Evolutionary conservation across 2,888 invertebrate species (phyloP).

Genomic region (Helicoverpa assulta): DNA sequence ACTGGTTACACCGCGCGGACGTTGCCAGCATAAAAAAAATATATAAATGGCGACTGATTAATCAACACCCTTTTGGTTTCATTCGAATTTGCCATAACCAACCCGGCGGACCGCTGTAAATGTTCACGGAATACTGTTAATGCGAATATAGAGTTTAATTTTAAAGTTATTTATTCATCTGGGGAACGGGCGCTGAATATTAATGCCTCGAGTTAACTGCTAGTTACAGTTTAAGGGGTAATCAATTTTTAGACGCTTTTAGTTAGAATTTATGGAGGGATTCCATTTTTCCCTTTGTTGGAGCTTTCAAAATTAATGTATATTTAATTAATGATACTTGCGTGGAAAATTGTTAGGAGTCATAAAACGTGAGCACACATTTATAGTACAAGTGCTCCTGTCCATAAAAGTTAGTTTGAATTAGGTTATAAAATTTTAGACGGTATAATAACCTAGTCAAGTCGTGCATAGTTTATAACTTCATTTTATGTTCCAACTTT

Average conservation of each 20-base stretch:
- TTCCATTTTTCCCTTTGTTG: constrained; percentile 1
- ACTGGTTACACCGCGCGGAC: constrained; percentile 49
- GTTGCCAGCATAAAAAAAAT: constrained; percentile 53
- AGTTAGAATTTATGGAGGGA: constrained; percentile 3
- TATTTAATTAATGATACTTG: constrained; percentile 3
- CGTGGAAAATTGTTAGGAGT: neutral
- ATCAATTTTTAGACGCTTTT: constrained; percentile 42
- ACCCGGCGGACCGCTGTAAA: constrained; percentile 37
- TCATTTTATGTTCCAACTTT: no score
- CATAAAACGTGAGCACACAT: constrained; percentile 3
- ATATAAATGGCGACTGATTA: constrained; percentile 58
- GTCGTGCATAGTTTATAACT: neutral
- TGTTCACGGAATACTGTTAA: constrained; percentile 44
- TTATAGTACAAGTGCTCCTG: neutral
- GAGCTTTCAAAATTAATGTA: neutral
- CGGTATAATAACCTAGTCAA: neutral
- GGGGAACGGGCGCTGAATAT: constrained; percentile 43
- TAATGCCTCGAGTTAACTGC: constrained; percentile 43
- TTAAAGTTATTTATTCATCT: constrained; percentile 55
- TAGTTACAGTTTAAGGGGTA: constrained; percentile 33
- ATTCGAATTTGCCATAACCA: constrained; percentile 48
- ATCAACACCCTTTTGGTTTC: constrained; percentile 58
- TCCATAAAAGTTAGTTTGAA: neutral
- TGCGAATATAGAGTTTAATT: constrained; percentile 51
- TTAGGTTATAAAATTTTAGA: constrained; percentile 1